These are phyloP conservation scores for Tipula vernalis DNA, from an alignment of 2,888 invertebrate species.

Conservation along the genomic window DNA sequence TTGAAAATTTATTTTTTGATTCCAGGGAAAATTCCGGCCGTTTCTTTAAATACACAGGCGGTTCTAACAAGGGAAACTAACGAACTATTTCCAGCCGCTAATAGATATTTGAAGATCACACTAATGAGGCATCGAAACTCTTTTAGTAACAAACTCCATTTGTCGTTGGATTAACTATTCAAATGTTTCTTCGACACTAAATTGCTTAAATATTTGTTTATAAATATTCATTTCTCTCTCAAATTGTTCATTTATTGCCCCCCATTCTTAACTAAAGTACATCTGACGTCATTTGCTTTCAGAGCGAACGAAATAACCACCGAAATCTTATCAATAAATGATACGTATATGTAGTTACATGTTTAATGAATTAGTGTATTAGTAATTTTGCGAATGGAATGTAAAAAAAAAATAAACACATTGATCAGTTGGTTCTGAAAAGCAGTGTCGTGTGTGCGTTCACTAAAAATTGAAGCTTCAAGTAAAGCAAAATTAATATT, in stretches of 20 bases:
- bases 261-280: not conserved
- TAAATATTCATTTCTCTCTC: too few relatives aligned
- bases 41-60: too few relatives aligned
- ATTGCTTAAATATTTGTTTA: too few relatives aligned
- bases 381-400: not conserved
- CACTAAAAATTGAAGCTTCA: not conserved
- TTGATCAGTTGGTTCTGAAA: not conserved
- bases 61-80: too few relatives aligned
- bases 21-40: too few relatives aligned
- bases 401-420: not conserved
- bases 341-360: not conserved
- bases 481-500: not conserved
- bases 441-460: not conserved
- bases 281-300: not conserved
- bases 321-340: not conserved
- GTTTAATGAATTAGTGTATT: not conserved
- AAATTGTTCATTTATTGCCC: not conserved
- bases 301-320: not conserved
- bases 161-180: too few relatives aligned
- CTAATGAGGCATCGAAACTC: too few relatives aligned
- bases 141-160: too few relatives aligned
- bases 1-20: too few relatives aligned
- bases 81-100: too few relatives aligned
- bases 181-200: too few relatives aligned
- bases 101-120: too few relatives aligned